Conservation (phyloP, 2,888 invertebrate species). For the Caenorhabditis afra region DNA sequence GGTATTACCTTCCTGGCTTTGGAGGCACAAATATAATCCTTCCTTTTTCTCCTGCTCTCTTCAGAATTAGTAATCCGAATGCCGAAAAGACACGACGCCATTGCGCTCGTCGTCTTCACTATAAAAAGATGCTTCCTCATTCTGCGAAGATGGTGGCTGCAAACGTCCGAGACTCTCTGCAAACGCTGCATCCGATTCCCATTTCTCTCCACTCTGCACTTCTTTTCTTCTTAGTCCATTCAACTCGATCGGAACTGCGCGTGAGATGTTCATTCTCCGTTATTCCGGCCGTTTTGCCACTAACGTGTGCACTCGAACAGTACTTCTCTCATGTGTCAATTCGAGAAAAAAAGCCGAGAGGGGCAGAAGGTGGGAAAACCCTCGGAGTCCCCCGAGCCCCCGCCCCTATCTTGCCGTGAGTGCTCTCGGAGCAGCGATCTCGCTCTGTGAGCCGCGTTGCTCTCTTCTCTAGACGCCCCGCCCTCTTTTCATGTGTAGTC, state of each 20-base stretch:
- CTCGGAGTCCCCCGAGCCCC: conserved; percentile 11
- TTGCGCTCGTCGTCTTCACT: conserved; percentile 22
- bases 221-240: conserved; percentile 1
- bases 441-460: conserved; percentile 42
- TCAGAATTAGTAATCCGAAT: conserved; percentile 46
- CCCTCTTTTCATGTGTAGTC: conserved; percentile 51
- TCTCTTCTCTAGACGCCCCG: conserved; percentile 33
- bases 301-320: conserved; percentile 47
- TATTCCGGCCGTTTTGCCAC: conserved; percentile 14
- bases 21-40: conserved; percentile 34
- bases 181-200: conserved; percentile 9
- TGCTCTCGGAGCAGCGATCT: conserved; percentile 54
- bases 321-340: conserved; percentile 36
- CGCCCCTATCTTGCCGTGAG: conserved; percentile 53
- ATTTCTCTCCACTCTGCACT: conserved; percentile 26
- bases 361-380: conserved; percentile 56
- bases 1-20: conserved; percentile 22
- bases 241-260: not conserved
- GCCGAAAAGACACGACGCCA: conserved; percentile 11
- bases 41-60: not conserved
- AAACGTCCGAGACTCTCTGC: conserved; percentile 29
- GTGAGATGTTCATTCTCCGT: conserved; percentile 18
- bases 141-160: conserved; percentile 32
- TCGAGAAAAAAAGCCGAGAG: conserved; percentile 13
- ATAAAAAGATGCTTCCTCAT: conserved; percentile 52